Conservation (phyloP, 1,140 invertebrate species). For the Drosophila bipectinata region DNA sequence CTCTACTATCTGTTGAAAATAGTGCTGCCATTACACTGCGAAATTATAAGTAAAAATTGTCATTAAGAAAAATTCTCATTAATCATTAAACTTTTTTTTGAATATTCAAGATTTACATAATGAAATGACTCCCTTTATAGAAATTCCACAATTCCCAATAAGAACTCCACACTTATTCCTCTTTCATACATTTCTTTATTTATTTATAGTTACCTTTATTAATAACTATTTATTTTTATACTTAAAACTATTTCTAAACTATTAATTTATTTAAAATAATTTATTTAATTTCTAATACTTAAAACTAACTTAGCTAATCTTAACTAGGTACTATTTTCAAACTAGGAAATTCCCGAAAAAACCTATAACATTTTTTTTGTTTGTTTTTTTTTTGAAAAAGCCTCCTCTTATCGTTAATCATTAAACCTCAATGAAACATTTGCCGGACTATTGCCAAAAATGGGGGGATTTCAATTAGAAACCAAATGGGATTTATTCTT, state of each 20-base stretch:
- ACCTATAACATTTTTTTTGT: neutral
- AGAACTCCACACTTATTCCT: too few relatives aligned
- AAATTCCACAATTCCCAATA: too few relatives aligned
- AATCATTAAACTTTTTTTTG: too few relatives aligned
- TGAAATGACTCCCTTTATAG: too few relatives aligned
- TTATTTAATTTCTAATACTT: too few relatives aligned
- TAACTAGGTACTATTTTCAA: neutral
- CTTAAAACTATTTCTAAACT: too few relatives aligned
- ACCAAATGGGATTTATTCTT: slow-evolving; percentile 32
- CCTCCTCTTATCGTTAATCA: neutral
- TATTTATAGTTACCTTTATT: too few relatives aligned
- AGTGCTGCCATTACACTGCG: neutral
- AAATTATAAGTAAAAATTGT: neutral
- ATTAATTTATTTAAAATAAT: too few relatives aligned
- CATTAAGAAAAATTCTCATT: neutral
- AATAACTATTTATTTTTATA: too few relatives aligned
- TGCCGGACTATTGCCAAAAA: neutral
- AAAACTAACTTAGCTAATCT: neutral
- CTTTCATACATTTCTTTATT: too few relatives aligned
- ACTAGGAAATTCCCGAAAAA: neutral
- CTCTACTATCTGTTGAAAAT: neutral
- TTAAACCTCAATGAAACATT: neutral
- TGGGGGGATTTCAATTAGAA: slow-evolving; percentile 32
- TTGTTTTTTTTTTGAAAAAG: neutral
- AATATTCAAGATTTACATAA: too few relatives aligned